These are phyloP conservation scores for Ariolimax columbianus DNA, from an alignment of 2,888 invertebrate species.

Conservation along the genomic window DNA sequence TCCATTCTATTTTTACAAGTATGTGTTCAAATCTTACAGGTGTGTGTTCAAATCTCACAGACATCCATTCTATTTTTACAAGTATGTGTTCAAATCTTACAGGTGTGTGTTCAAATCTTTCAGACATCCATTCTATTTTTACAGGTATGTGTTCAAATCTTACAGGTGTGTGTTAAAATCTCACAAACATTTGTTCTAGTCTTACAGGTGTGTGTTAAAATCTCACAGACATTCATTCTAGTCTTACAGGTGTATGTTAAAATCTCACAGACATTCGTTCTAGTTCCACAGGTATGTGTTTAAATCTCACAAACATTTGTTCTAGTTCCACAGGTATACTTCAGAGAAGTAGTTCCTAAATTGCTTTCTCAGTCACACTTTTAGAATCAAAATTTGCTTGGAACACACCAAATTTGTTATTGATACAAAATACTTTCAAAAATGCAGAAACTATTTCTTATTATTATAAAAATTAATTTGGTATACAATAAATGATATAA, in stretches of 20 bases:
- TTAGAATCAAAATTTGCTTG: too few species aligned
- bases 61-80: not conserved
- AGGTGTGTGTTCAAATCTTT: too few species aligned
- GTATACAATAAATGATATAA: too few species aligned
- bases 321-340: not conserved
- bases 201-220: not conserved
- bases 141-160: not conserved
- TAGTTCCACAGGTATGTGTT: not conserved
- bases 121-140: too few species aligned
- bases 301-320: not conserved
- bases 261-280: not conserved
- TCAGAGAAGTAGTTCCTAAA: too few species aligned
- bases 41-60: too few species aligned
- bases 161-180: not conserved
- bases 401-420: too few species aligned
- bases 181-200: not conserved
- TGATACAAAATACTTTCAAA: too few species aligned
- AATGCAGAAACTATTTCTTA: too few species aligned
- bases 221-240: not conserved
- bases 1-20: not conserved
- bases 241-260: not conserved
- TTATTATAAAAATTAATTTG: too few species aligned
- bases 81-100: too few species aligned
- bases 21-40: not conserved
- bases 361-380: too few species aligned